Evolutionary conservation across 2,797 vertebrate species (phyloP), one percentile per base, ranked within the genome.

Genomic region (Hemibagrus guttatus): DNA sequence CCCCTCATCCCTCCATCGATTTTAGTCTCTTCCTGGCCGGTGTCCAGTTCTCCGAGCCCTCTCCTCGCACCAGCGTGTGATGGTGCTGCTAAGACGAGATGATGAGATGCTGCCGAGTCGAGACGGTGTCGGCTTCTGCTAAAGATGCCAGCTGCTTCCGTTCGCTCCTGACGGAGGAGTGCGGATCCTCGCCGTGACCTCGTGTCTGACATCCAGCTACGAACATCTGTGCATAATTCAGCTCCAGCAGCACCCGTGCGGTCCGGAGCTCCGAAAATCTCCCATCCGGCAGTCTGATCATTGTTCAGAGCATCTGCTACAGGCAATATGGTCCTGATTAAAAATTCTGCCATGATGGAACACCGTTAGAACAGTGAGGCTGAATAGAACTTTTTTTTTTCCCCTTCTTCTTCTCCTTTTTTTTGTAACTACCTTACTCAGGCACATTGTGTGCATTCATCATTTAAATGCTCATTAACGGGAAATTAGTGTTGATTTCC

Each of bases 401-500:
- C 11, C 13, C 1, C 21, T 11, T 26, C 42, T 72, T 49, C 39
- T 6, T 71, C 12, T 66, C 13, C 13, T 19, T 63, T 52, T 58
- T 66, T 59, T 68, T 23, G 13, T 61, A 49, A 66, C 86, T 80
- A 88, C 82, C 76, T 85, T 85, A 78, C 82, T 85, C 89, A 63
- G 83, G 72, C 84, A 87, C 84, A 85, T 42, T 89, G 82, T 86
- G 80, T 76, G 86, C 86, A 90, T 91, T 90, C 90, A 89, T 90
- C 87, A 90, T 90, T 90, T 88, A 90, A 88, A 90, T 85, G 90
- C 90, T 89, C 89, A 91, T 90, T 91, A 90, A 84, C 75, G 69
- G 58, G 31, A 86, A 90, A 89, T 89, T 88, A 90, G 56, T 59
- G 66, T 85, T 90, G 88, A 90, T 90, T 90, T 91, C 86, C 90